Base-by-base conservation (phyloP, 2,888 invertebrate genomes). In the Drosophila neutralis region DNA sequence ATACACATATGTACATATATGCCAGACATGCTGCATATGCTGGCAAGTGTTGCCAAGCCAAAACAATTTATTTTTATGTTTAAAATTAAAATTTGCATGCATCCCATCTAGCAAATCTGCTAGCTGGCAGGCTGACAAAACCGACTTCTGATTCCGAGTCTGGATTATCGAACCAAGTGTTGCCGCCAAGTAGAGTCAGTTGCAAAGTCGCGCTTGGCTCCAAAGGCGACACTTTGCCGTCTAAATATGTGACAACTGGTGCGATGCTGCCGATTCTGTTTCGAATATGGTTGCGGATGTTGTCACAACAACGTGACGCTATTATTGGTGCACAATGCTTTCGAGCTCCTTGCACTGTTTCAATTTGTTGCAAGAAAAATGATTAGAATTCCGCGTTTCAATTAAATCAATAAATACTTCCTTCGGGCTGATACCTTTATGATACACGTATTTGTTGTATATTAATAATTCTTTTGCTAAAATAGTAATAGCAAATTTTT, bases 51-150 rank as follows among this genome's bases (percentile, higher is more conserved):
- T 83, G 77, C 73, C 80, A 72, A 78, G 73, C 52, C 69, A 78
- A 83, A 84, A 80, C 83, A 86, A 85, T 80, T 80, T 88, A 85
- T 86, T 78, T 88, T 83, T 78, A 85, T 83, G 86, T 57, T 78
- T 72, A 73, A 83, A 83, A 83, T 88, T 89, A 72, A 84, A 86
- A 79, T 89, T 87, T 86, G 60, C 84, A 83, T 88, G 76, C 52
- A 73, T 31, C 36, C 29, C 36, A 63, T 45, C 51, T 53, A 58
- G 60, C 51, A 54, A 65, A 58, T 68, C 64, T 76, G 52, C 67
- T 51, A 65, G 66, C 71, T 58, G 57, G 31, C 77, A 70, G 40
- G 24, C 49, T 60, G 64, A 38, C 70, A 69, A 38, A 49, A 48
- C 4, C 38, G 36, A 53, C 51, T 35, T 29, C 59, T 40, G 33